Evolutionary conservation across 2,888 invertebrate species (phyloP).

Genomic region (Ypsolopha scabrella): DNA sequence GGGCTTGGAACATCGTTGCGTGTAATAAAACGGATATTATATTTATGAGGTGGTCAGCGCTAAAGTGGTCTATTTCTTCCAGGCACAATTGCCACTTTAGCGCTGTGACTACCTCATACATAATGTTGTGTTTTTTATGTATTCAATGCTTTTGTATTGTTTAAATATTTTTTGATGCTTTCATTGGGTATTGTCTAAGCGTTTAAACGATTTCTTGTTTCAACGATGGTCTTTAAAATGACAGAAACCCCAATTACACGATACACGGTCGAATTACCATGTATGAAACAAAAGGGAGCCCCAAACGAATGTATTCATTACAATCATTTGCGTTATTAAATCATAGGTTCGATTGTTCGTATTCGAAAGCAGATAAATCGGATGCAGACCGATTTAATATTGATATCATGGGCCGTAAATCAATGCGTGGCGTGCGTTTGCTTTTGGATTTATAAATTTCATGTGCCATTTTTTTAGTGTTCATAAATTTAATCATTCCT

Average conservation of each 20-base stretch:
- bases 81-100: no score
- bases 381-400: conserved; percentile 38
- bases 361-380: conserved; percentile 38
- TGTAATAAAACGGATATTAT: no score
- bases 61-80: no score
- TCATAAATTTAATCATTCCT: not conserved
- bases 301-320: conserved; percentile 12
- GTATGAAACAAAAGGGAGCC: conserved; percentile 19
- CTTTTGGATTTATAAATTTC: conserved; percentile 30
- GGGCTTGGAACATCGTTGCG: no score
- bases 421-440: conserved; percentile 29
- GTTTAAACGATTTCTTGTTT: no score
- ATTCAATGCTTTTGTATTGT: no score
- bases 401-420: conserved; percentile 46
- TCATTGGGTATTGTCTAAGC: no score
- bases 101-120: no score
- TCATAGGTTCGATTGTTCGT: conserved; percentile 35
- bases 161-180: no score
- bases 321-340: conserved; percentile 36
- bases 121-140: no score
- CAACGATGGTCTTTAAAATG: not conserved
- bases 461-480: not conserved
- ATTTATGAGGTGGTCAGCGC: no score
- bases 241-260: conserved; percentile 17
- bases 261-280: conserved; percentile 6